Conservation (phyloP, 1,140 invertebrate genomes). For the Coptotermes formosanus region DNA sequence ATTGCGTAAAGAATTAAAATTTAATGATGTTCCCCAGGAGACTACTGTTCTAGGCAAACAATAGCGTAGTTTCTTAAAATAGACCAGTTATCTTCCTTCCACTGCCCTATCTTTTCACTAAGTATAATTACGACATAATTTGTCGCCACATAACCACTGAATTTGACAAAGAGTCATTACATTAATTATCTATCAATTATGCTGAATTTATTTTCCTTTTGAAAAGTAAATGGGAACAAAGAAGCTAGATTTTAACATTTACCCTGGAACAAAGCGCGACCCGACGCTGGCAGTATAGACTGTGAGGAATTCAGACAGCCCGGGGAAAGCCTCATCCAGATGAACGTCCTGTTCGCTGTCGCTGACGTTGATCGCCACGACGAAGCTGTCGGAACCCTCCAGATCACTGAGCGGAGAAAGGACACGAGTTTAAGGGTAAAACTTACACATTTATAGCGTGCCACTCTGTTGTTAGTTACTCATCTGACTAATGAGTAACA, state of each 20-base stretch:
- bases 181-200: not conserved
- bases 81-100: not conserved
- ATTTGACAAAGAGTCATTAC: not conserved
- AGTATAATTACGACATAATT: not conserved
- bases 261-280: not conserved
- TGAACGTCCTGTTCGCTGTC: not conserved
- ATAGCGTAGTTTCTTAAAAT: too few species aligned
- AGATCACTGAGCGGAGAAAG: not conserved
- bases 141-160: not conserved
- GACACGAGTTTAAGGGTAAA: too few species aligned
- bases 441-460: too few species aligned
- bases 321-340: too few species aligned
- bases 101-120: not conserved
- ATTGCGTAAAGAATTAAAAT: too few species aligned
- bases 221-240: too few species aligned
- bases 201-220: too few species aligned
- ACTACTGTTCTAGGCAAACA: too few species aligned
- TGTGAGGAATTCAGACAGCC: not conserved
- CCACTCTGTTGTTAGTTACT: too few species aligned
- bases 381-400: not conserved
- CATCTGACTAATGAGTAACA: too few species aligned
- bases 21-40: too few species aligned
- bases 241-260: not conserved
- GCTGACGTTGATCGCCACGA: not conserved
- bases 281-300: not conserved